These are phyloP conservation scores for Pollenia labialis DNA, from an alignment of 2,888 invertebrate genomes.

Conservation along the genomic window DNA sequence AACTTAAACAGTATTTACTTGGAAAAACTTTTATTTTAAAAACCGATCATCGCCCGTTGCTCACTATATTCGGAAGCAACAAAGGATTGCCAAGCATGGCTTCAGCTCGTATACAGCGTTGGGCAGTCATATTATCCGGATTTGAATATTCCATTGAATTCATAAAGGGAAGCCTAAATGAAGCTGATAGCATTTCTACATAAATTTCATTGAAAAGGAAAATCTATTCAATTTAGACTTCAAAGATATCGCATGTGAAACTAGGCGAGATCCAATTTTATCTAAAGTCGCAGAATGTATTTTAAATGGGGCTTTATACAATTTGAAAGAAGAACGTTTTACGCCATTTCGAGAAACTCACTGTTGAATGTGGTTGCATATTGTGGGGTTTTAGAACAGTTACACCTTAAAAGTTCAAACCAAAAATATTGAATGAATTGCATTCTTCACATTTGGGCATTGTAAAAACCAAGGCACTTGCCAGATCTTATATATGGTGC, in stretches of 20 bases:
- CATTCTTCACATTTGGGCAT: slow-evolving; percentile 42
- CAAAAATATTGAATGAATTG: slow-evolving; percentile 23
- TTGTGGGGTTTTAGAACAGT: slow-evolving; percentile 52
- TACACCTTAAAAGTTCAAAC: slow-evolving; percentile 26
- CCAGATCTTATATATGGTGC: slow-evolving; percentile 71
- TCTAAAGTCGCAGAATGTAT: slow-evolving; percentile 43
- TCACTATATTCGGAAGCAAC: slow-evolving; percentile 64
- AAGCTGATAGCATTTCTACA: slow-evolving; percentile 57
- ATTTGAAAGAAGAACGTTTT: slow-evolving; percentile 44
- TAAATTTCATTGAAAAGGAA: slow-evolving; percentile 59
- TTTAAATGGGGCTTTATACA: slow-evolving; percentile 29
- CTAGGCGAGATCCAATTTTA: slow-evolving; percentile 46
- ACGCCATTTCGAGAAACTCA: slow-evolving; percentile 68
- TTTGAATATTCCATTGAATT: slow-evolving; percentile 63
- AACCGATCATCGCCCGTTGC: slow-evolving; percentile 70
- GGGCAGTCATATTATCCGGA: slow-evolving; percentile 65
- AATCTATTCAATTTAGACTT: slow-evolving; percentile 51
- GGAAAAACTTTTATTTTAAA: slow-evolving; percentile 60
- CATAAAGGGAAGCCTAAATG: slow-evolving; percentile 61
- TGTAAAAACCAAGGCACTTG: slow-evolving; percentile 65
- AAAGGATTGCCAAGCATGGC: slow-evolving; percentile 68
- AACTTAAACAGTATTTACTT: slow-evolving; percentile 68
- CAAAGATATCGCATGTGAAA: slow-evolving; percentile 63
- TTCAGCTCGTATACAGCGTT: slow-evolving; percentile 43
- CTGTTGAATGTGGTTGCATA: slow-evolving; percentile 73